Evolutionary conservation across 2,888 invertebrate species (phyloP).

Genomic region (Mylabris sibirica): DNA sequence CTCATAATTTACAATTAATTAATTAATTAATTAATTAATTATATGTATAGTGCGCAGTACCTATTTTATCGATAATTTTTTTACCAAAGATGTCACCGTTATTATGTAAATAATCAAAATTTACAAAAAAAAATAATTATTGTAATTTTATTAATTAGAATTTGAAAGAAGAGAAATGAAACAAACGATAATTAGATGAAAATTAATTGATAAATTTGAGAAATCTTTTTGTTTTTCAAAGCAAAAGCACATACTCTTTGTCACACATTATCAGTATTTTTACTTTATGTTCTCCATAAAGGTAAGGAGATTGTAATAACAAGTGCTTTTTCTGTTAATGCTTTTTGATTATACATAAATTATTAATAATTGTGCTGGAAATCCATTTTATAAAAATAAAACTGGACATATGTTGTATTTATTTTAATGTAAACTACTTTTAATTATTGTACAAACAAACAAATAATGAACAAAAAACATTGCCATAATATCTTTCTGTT

Average conservation of each 20-base stretch:
- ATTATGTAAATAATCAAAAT: slow-evolving; percentile 50
- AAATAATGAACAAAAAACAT: slow-evolving; percentile 36
- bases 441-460: slow-evolving; percentile 55
- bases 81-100: slow-evolving; percentile 58
- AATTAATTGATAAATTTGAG: slow-evolving; percentile 39
- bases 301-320: not conserved
- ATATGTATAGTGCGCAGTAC: slow-evolving; percentile 51
- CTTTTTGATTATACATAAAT: not conserved
- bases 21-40: slow-evolving; percentile 11
- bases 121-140: slow-evolving; percentile 32
- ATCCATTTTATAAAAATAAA: not conserved
- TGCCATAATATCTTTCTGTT: slow-evolving; percentile 57
- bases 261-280: slow-evolving; percentile 56
- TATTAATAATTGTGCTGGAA: slow-evolving; percentile 1
- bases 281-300: slow-evolving; percentile 26
- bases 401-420: slow-evolving; percentile 43
- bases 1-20: slow-evolving; percentile 42
- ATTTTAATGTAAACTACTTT: slow-evolving; percentile 46
- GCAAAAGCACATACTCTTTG: slow-evolving; percentile 54
- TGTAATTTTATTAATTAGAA: slow-evolving; percentile 46
- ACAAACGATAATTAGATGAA: slow-evolving; percentile 27
- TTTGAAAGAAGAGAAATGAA: slow-evolving; percentile 35
- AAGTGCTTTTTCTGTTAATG: slow-evolving; percentile 2
- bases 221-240: slow-evolving; percentile 49
- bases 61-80: slow-evolving; percentile 55